Conservation (phyloP, 2,888 invertebrate genomes). For the Drosophila neonasuta region DNA sequence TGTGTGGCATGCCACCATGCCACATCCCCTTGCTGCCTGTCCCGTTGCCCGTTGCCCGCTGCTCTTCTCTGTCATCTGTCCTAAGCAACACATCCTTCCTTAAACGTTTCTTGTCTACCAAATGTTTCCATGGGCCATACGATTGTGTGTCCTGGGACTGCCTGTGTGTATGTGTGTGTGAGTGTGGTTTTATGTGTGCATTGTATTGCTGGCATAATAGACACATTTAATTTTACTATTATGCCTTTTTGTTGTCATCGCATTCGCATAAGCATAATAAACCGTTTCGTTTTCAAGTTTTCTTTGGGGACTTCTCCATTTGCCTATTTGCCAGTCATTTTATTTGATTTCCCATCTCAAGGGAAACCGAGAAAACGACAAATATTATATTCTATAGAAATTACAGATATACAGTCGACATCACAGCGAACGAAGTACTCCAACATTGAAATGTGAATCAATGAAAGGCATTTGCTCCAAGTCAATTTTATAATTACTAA, state of each 20-base stretch:
- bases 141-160: conserved; percentile 41
- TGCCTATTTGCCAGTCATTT: conserved; percentile 70
- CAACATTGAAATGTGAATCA: background rate
- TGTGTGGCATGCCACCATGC: conserved; percentile 49
- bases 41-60: background rate
- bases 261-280: conserved; percentile 76
- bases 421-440: background rate
- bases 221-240: conserved; percentile 81
- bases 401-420: conserved; percentile 33
- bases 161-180: conserved; percentile 23
- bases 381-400: conserved; percentile 62
- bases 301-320: conserved; percentile 46
- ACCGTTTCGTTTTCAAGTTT: conserved; percentile 75
- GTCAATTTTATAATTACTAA: background rate
- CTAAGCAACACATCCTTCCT: conserved; percentile 77
- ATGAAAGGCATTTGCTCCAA: background rate
- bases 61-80: conserved; percentile 33
- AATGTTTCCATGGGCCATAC: conserved; percentile 62
- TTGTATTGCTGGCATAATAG: conserved; percentile 78
- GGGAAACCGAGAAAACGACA: conserved; percentile 19
- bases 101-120: conserved; percentile 74
- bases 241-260: conserved; percentile 79
- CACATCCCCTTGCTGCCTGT: conserved; percentile 7
- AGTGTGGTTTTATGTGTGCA: conserved; percentile 75
- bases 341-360: conserved; percentile 64